Base-by-base conservation (phyloP, 1,140 invertebrate genomes). In the Cydia strobilella region DNA sequence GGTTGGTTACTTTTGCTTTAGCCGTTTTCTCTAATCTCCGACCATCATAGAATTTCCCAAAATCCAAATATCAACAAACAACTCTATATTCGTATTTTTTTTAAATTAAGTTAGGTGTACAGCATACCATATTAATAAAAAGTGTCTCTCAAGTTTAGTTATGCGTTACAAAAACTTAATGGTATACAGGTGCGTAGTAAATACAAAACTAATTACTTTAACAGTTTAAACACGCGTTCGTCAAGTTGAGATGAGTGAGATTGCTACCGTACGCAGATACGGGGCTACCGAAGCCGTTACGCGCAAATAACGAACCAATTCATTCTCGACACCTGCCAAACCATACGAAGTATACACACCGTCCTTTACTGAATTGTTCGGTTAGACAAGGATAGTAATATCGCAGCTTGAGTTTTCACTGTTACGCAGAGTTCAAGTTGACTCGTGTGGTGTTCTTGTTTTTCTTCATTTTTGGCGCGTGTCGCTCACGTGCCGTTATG, bases 401-500 rank as follows among this genome's bases (percentile, higher is more conserved):
- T 69, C 65, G 65, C 35, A 35, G n/a, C 31, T 39, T 69, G 31
- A 4, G 65, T 20, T 69, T 69, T 39, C n/a, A 31, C n/a, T 39
- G 65, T n/a, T 69, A n/a, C n/a, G 31, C 42, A n/a, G 31, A 69
- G 65, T 35, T n/a, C 12, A 54, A 59, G 54, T 59, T 59, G 54
- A n/a, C 18, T 0, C 35, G 73, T 86, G 86, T 88, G 54, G 73
- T 86, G 86, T 88, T 89, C 86, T 84, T 86, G 83, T 88, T 89
- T 89, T 80, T 73, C 77, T 25, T 72, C 85, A 88, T 90, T 90
- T 91, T 91, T 90, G 87, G 86, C 87, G 86, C 89, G 90, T 87
- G 88, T 90, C 85, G 87, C 86, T 88, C 85, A 80, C 81, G 81
- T 79, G 84, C 88, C 88, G 88, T 91, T 91, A 91, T 89, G 82